Evolutionary conservation across 2,113 vertebrate genomes (phyloP).

Genomic region (Cinclus mexicanus): DNA sequence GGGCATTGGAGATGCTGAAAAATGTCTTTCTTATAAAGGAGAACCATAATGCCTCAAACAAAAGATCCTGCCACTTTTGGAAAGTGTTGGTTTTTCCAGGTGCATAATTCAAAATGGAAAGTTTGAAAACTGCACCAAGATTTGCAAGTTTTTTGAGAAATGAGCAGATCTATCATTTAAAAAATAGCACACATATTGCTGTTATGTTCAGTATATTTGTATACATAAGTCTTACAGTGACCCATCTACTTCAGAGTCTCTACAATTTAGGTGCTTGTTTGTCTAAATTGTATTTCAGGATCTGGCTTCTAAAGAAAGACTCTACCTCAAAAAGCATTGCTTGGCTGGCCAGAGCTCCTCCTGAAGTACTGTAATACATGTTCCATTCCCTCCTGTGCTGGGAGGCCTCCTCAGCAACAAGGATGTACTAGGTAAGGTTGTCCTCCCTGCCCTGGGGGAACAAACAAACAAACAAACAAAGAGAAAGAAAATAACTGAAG

Average conservation of each 20-base stretch:
- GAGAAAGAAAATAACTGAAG: neutral
- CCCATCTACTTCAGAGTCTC: neutral
- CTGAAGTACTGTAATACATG: neutral
- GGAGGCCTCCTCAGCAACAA: neutral
- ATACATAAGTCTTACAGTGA: neutral
- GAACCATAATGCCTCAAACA: neutral
- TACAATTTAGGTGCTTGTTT: neutral
- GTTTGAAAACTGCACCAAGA: neutral
- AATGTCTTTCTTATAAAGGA: neutral
- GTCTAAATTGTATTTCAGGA: neutral
- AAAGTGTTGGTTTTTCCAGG: neutral
- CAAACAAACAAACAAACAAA: neutral
- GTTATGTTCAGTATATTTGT: neutral
- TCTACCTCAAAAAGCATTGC: neutral
- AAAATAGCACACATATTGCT: neutral
- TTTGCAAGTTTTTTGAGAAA: neutral
- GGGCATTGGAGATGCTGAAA: neutral
- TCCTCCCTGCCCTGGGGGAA: neutral
- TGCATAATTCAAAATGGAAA: neutral
- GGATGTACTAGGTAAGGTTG: neutral
- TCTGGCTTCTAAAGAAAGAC: neutral
- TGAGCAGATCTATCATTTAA: neutral
- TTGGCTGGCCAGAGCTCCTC: neutral
- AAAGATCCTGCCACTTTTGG: neutral
- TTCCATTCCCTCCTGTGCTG: neutral